A percentile compares a stretch with the other conserved stretches of the same genome.
phyloP scores from a whole-genome alignment of 2,797 vertebrate genomes.

The Onychomys arenicola region DNA sequence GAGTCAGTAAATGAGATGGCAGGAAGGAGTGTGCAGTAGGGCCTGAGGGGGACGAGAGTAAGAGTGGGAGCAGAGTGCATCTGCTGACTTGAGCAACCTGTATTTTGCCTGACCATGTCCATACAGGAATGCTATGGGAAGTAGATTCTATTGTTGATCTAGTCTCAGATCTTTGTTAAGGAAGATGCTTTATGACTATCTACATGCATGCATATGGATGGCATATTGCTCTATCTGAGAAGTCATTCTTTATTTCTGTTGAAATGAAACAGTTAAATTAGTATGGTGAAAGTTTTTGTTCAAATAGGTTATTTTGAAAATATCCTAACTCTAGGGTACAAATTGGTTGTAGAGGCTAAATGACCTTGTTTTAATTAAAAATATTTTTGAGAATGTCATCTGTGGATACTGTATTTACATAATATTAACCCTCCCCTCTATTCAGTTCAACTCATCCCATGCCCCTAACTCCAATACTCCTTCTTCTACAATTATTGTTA shows the following conservation, averaged over 20 bases:
- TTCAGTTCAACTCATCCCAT: neutral
- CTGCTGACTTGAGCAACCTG: neutral
- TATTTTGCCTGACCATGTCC: neutral
- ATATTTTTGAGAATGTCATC: neutral
- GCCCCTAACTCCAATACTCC: neutral
- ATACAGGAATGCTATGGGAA: neutral
- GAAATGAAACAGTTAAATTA: constrained; percentile 27
- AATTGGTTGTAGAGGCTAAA: neutral
- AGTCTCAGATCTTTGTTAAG: constrained; percentile 23
- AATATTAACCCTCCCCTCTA: neutral
- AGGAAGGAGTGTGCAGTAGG: neutral
- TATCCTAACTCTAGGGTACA: neutral
- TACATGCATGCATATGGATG: neutral
- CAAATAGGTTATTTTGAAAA: neutral
- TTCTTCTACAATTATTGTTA: neutral
- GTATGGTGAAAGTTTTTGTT: neutral
- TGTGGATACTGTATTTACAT: neutral
- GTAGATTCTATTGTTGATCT: constrained; percentile 29
- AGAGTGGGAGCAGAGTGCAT: neutral
- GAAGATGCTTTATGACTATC: constrained; percentile 47
- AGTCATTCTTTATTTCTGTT: constrained; percentile 57
- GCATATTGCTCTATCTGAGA: neutral
- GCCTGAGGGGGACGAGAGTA: neutral
- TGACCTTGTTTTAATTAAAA: neutral
- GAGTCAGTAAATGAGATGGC: constrained; percentile 67